These are phyloP conservation scores for Limanda limanda DNA, from an alignment of 2,113 vertebrate species.

Conservation along the genomic window DNA sequence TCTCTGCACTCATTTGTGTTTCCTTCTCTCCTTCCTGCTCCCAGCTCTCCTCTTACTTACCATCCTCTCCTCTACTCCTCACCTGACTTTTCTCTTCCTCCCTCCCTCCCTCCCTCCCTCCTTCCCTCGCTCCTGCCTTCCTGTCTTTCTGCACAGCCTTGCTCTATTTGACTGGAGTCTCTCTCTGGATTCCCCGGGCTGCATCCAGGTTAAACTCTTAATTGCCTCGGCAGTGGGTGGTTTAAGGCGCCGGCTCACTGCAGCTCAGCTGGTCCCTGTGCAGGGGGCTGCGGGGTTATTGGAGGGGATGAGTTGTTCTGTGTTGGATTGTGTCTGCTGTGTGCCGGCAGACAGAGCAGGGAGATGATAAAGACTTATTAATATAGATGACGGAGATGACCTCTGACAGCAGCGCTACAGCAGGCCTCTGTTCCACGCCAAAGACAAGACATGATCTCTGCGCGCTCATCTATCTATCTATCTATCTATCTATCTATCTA, in stretches of 20 bases:
- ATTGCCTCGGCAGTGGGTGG: slow-evolving; percentile 73
- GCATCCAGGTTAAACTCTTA: slow-evolving; percentile 81
- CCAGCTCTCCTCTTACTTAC: slow-evolving; percentile 14
- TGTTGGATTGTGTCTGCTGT: slow-evolving; percentile 57
- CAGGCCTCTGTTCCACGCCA: not conserved
- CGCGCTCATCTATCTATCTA: slow-evolving; percentile 39
- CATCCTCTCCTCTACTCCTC: slow-evolving; percentile 21
- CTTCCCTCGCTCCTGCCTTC: not conserved
- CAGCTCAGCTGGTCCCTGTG: slow-evolving; percentile 68
- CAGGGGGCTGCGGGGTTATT: slow-evolving; percentile 61
- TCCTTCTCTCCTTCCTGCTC: slow-evolving; percentile 19
- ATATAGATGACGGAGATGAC: slow-evolving; percentile 78
- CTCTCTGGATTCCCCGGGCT: slow-evolving; percentile 71
- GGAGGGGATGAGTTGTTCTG: slow-evolving; percentile 42
- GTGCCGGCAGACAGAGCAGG: slow-evolving; percentile 46
- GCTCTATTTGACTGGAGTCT: slow-evolving; percentile 76
- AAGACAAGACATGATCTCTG: slow-evolving; percentile 34
- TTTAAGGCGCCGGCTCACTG: slow-evolving; percentile 70
- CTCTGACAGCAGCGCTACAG: slow-evolving; percentile 67
- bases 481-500: slow-evolving; percentile 40
- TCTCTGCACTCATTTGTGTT: slow-evolving; percentile 34
- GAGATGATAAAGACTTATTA: slow-evolving; percentile 75
- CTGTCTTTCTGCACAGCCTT: slow-evolving; percentile 61
- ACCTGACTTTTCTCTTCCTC: slow-evolving; percentile 1
- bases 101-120: no score